Base-by-base conservation (phyloP, 2,113 vertebrate species). In the Helogale parvula region DNA sequence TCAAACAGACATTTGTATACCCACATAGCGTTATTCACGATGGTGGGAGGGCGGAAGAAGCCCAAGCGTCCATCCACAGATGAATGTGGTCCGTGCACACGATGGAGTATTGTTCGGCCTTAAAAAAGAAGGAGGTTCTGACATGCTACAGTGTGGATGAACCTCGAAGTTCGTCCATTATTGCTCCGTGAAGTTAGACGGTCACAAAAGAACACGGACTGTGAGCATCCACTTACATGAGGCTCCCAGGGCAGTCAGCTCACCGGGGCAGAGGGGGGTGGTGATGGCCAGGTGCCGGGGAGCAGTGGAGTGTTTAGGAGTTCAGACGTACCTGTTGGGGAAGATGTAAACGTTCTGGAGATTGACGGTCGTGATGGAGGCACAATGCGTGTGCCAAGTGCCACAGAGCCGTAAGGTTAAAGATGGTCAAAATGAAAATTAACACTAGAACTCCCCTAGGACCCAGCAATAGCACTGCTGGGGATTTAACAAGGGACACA, bases 61-160 rank as follows among this genome's bases (percentile, higher is more conserved):
- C 23, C 69, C 47, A 9, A 5, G 29, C 2, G 45, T 31, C 60
- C 3, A 0, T 16, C 2, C 14, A 0, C 2, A 16, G 23, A 35
- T 1, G 35, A 33, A 7, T 3, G 27, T 16, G 57, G 57, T 63
- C 15, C 8, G 2, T 35, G 29, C 47, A 5, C 0, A 54, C 5
- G 1, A 4, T 4, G 71, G 35, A 17, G 1, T 25, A 7, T 23
- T 10, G 29, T 14, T 38, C 31, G 50, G 33, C 54, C 79, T 41
- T 50, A 2, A 38, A 65, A 50, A 88, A 25, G 33, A 12, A 83
- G 87, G 45, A 1, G 11, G 15, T 66, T 65, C 27, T 16, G 77
- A 74, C 45, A 1, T 1, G 35, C 16, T 6, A 15, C 54, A 33
- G 1, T 1, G 14, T 10, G 57, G 15, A 33, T 5, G 79, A 16